Base-by-base conservation (phyloP, 2,797 vertebrate genomes). In the Echiichthys vipera region DNA sequence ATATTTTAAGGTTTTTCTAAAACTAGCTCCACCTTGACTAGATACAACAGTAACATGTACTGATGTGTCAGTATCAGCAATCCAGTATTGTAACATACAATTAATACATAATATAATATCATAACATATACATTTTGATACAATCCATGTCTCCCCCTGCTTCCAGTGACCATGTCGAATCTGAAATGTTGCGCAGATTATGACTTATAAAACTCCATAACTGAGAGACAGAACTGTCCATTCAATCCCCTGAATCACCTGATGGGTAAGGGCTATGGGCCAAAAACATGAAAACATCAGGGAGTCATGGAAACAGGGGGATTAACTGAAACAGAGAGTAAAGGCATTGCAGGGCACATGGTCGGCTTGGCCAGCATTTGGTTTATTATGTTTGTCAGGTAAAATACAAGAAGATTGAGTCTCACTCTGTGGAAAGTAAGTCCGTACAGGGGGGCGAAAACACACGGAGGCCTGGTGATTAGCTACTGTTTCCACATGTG, bases 401-500 rank as follows among this genome's bases (percentile, higher is more conserved):
- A 59, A 81, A 89, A 74, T 30, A 86, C 61, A 70, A 50, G 65
- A 30, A 22, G 14, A 79, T 45, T 84, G 71, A 77, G 55, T 74
- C 36, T 64, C 66, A 58, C 42, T 25, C 10, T 24, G 29, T 87
- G 71, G 71, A 88, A 81, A 84, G 39, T 67, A 61, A 57, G 70
- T 68, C 58, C 71, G 71, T 22, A 37, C 7, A 39, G 56, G 72
- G 72, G 37, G 55, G n/a, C n/a, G n/a, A 24, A 71, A 32, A 74
- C 53, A 54, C 62, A 46, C 46, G 0, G 36, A 40, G 63, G 39
- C 42, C 67, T 74, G 68, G 49, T 72, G 72, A 84, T 88, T 85
- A 71, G 82, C 86, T 86, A 55, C 72, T 80, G 91, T 89, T 91
- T 89, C 84, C 86, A 88, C 77, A 77, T 71, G 84, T 71, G 74